Base-by-base conservation (phyloP, 2,797 vertebrate species). In the Graptemys geographica region DNA sequence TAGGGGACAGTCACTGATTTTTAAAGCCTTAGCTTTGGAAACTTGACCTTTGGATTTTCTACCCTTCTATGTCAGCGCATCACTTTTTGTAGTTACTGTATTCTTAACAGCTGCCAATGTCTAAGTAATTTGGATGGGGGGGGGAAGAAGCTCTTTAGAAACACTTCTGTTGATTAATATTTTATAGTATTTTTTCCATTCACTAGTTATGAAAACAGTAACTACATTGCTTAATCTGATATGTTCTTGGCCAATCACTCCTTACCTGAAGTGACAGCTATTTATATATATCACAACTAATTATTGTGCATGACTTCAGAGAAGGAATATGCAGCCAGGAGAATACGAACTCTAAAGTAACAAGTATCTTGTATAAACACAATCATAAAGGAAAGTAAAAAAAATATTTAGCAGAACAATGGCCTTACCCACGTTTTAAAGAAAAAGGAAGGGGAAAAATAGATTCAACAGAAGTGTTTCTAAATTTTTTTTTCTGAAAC, bases 151-250 rank as follows among this genome's bases (percentile, higher is more conserved):
- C 8, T 49, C 13, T 78, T 49, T 49, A 27, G 44, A 16, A 78
- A 78, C 44, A 31, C 13, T 78, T 49, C 13, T 18, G 15, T 78
- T 49, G 15, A 31, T 47, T 27, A 78, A 78, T 78, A 49, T 78
- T 47, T 55, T 47, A 62, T 83, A 56, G 18, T 25, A 28, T 81
- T 87, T 55, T 81, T 79, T 88, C 41, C 41, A 59, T 72, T 6
- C 15, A 6, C 3, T 11, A 0, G 0, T 18, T 84, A 79, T 0
- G 0, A 49, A 93, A 94, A 53, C 5, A 1, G 9, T 1, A 0
- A 0, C 0, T 65, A 56, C 57, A 52, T 51, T 96, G 83, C 87
- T 51, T 72, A 11, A 87, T 31, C 28, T 25, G 52, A 90, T 21
- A 0, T 0, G 2, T 2, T 15, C 56, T 47, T 19, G 81, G 69